Evolutionary conservation across 1,140 invertebrate species (phyloP).

Genomic region (Matsumurasca onukii): DNA sequence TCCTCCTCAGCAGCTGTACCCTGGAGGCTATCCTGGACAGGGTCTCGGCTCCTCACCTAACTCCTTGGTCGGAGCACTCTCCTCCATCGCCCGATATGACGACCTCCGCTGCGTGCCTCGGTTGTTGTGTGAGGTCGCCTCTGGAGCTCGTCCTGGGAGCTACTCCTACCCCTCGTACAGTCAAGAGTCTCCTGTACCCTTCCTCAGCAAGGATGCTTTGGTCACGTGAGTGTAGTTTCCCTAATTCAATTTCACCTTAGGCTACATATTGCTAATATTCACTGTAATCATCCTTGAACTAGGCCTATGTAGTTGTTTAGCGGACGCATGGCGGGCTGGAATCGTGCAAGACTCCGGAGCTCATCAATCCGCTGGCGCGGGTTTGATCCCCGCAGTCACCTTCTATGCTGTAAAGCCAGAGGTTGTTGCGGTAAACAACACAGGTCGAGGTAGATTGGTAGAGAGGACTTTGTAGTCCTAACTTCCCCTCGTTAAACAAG

Average conservation of each 20-base stretch:
- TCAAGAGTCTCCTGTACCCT: constrained; percentile 51
- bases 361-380: too few relatives aligned
- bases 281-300: too few relatives aligned
- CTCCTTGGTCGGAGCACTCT: constrained; percentile 58
- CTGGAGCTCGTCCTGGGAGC: constrained; percentile 57
- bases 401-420: too few relatives aligned
- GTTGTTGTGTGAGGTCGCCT: constrained; percentile 73
- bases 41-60: constrained; percentile 26
- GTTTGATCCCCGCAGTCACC: too few relatives aligned
- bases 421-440: too few relatives aligned
- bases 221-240: constrained; percentile 57
- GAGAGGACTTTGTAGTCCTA: too few relatives aligned
- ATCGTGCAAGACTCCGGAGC: too few relatives aligned
- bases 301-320: too few relatives aligned
- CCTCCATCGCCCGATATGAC: constrained; percentile 71
- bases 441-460: too few relatives aligned
- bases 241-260: background rate
- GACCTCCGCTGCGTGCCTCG: constrained; percentile 74
- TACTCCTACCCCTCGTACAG: constrained; percentile 39
- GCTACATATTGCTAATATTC: too few relatives aligned
- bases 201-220: constrained; percentile 62
- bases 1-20: constrained; percentile 4
- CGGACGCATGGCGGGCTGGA: too few relatives aligned
- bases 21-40: constrained; percentile 25
- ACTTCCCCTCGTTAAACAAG: too few relatives aligned